Percentiles rank a stretch among this genome's conserved stretches.
These are phyloP conservation scores for Carabus problematicus DNA, from an alignment of 2,888 invertebrate species.

Conservation along the genomic window DNA sequence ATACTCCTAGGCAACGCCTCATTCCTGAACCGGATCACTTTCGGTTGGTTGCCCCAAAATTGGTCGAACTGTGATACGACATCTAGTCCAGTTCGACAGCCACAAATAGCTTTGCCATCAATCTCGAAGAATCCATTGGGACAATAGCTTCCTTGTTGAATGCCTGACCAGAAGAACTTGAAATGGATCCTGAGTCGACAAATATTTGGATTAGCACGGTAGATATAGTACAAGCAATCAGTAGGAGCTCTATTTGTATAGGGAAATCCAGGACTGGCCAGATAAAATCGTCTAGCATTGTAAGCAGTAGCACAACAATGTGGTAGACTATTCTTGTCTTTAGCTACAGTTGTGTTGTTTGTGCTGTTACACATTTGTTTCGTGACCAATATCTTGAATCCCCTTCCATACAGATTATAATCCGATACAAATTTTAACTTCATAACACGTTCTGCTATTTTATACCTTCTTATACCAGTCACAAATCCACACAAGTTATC, in stretches of 20 bases:
- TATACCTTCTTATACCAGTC: conserved; percentile 60
- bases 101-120: conserved; percentile 65
- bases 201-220: conserved; percentile 59
- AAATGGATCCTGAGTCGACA: conserved; percentile 64
- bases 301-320: conserved; percentile 59
- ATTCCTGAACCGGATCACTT: conserved; percentile 60
- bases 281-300: conserved; percentile 59
- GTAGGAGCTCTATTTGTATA: conserved; percentile 54
- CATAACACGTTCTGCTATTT: conserved; percentile 58
- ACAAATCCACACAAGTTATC: conserved; percentile 63
- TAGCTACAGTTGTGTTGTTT: conserved; percentile 17
- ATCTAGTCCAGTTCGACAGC: conserved; percentile 62
- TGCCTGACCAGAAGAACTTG: conserved; percentile 64
- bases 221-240: conserved; percentile 64
- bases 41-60: conserved; percentile 56
- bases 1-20: conserved; percentile 56
- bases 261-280: conserved; percentile 67
- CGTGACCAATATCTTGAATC: conserved; percentile 64
- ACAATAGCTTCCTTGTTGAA: conserved; percentile 56
- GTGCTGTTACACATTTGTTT: conserved; percentile 49
- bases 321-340: conserved; percentile 35
- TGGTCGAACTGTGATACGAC: conserved; percentile 54
- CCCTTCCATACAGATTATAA: conserved; percentile 52
- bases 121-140: conserved; percentile 63
- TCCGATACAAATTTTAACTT: conserved; percentile 61